A percentile compares a stretch with the other conserved stretches of the same genome.
Conservation (phyloP, 1,140 invertebrate species). For the Sycophaga agraensis region DNA sequence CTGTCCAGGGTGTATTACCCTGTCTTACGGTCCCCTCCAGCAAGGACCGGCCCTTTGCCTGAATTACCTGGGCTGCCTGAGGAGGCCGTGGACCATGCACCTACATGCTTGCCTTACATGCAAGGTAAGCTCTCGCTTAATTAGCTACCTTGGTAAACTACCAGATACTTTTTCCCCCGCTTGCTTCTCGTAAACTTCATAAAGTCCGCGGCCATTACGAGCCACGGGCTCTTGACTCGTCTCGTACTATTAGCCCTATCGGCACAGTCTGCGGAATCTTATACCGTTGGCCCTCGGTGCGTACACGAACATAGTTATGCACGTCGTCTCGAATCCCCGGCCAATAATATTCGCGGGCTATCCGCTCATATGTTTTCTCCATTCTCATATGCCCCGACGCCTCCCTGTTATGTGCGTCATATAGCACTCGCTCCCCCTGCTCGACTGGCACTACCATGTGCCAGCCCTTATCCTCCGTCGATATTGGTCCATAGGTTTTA, state of each 20-base stretch:
- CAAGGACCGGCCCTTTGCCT: no score
- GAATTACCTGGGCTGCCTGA: no score
- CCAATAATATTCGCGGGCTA: slow-evolving; percentile 14
- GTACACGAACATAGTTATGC: not conserved
- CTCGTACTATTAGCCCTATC: not conserved
- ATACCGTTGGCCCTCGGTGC: not conserved
- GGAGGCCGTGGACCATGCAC: no score
- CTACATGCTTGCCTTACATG: no score
- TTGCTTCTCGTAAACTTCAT: slow-evolving; percentile 16
- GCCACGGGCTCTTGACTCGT: slow-evolving; percentile 15
- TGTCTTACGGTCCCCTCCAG: no score
- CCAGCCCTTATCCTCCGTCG: not conserved
- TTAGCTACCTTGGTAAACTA: no score
- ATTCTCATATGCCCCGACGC: not conserved
- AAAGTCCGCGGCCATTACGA: slow-evolving; percentile 20
- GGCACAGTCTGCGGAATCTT: not conserved
- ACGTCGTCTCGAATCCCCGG: not conserved
- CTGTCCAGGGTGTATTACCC: no score
- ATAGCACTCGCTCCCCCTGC: not conserved
- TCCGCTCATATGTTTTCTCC: slow-evolving; percentile 8
- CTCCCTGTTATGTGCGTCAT: not conserved
- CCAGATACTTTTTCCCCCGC: not conserved
- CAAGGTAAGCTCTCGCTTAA: no score
- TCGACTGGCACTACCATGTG: not conserved
- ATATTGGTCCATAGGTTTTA: no score